These are phyloP conservation scores for Folsomia candida DNA, from an alignment of 2,888 invertebrate species.

Conservation along the genomic window DNA sequence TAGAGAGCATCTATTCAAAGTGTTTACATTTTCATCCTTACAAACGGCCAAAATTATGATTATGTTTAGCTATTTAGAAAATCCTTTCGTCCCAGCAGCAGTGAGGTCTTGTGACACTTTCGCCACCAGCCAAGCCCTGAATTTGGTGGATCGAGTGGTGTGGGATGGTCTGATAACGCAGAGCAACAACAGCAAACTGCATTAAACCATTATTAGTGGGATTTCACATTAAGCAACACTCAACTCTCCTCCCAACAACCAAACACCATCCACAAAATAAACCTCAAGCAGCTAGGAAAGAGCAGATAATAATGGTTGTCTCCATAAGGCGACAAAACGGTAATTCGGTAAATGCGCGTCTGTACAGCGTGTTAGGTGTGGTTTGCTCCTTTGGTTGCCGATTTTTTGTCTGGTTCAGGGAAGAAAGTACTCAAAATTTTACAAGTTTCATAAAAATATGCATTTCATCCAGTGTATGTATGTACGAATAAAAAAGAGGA, in stretches of 20 bases:
- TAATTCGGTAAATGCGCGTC: conserved; percentile 7
- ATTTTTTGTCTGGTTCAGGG: too few species aligned
- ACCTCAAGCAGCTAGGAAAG: neutral
- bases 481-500: too few species aligned
- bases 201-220: conserved; percentile 12
- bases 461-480: too few species aligned
- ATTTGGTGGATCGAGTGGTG: neutral
- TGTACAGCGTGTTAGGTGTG: neutral
- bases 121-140: neutral
- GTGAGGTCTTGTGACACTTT: neutral
- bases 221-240: conserved; percentile 6
- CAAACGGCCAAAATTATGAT: conserved; percentile 13
- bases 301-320: conserved; percentile 12
- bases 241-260: neutral
- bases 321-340: conserved; percentile 19
- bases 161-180: conserved; percentile 11
- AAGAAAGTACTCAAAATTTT: too few species aligned
- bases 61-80: conserved; percentile 21
- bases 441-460: too few species aligned
- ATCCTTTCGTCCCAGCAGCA: conserved; percentile 1
- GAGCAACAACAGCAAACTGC: conserved; percentile 6
- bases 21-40: conserved; percentile 10
- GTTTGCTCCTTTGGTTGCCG: too few species aligned
- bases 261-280: neutral
- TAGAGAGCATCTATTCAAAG: neutral